Evolutionary conservation across 1,140 invertebrate species (phyloP), one percentile per base, ranked within the genome.

Genomic region (Araneus ventricosus): DNA sequence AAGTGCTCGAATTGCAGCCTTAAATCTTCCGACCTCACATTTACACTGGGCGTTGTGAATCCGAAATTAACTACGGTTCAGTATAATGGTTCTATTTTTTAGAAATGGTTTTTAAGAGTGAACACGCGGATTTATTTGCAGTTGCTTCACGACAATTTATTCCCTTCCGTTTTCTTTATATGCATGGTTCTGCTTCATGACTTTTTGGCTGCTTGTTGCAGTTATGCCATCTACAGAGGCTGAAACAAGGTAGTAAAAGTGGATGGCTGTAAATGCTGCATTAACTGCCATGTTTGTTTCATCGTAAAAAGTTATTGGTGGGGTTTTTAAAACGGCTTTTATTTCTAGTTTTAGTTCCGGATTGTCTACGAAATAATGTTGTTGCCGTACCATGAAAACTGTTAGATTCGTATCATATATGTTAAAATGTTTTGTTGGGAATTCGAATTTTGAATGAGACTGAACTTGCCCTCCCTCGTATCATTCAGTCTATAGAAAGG

Each of bases 51-150:
- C 90, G 90, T 92, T 57, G 90, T 45, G 59, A 45, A 45, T 45
- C 67, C n/a, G 34, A 90, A 90, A 90, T 70, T 90, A 90, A 90
- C 67, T 90, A 75, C 41, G n/a, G 67, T 57, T 80, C 45, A 14
- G 52, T 30, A 34, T 24, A 80, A 37, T 90, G 88, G 17, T 70
- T 52, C 34, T n/a, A 17, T 7, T 57, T 45, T 61, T 39, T 80
- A 1, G 41, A 41, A 84, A 84, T 84, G 82, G 39, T 84, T 84
- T 84, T 84, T 57, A 37, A 82, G 79, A n/a, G 79, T 22, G 79
- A n/a, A 67, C 45, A 67, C 24, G 27, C 70, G 70, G 70, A 75
- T 75, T 75, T 75, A 75, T 75, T 75, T 34, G 27, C 4, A 75
- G 30, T 37, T 75, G 14, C 70, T 22, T 34, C 34, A 37, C 34